Evolutionary conservation across 2,888 invertebrate species (phyloP).

Genomic region (Deilephila porcellus): DNA sequence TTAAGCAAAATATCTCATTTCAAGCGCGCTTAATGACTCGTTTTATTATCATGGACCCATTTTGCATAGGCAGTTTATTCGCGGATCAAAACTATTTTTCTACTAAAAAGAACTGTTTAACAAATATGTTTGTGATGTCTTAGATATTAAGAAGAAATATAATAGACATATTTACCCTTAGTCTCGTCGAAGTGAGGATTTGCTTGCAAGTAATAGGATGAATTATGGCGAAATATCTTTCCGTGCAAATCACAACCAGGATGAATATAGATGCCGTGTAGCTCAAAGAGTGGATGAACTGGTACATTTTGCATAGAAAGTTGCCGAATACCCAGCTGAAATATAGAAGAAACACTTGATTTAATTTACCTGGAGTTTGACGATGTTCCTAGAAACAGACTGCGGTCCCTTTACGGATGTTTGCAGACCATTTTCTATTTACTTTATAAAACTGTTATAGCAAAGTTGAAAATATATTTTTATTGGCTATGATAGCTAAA

Average conservation of each 20-base stretch:
- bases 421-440: not conserved
- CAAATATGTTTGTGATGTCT: not conserved
- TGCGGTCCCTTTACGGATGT: not conserved
- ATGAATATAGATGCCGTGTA: constrained; percentile 96
- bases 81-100: constrained; percentile 16
- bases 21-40: not conserved
- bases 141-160: constrained; percentile 8
- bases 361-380: not conserved
- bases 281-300: constrained; percentile 94
- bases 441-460: not conserved
- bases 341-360: constrained; percentile 32
- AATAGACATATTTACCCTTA: constrained; percentile 85
- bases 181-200: constrained; percentile 90
- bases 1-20: not conserved
- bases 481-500: not conserved
- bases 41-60: constrained; percentile 10
- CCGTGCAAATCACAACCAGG: constrained; percentile 93
- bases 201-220: constrained; percentile 94
- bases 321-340: constrained; percentile 93
- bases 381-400: not conserved
- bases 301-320: constrained; percentile 95
- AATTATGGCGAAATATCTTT: constrained; percentile 94
- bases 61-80: not conserved
- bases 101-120: constrained; percentile 22
- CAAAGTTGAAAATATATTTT: not conserved